Evolutionary conservation across 2,797 vertebrate genomes (phyloP).

Genomic region (Meriones psammophilus): DNA sequence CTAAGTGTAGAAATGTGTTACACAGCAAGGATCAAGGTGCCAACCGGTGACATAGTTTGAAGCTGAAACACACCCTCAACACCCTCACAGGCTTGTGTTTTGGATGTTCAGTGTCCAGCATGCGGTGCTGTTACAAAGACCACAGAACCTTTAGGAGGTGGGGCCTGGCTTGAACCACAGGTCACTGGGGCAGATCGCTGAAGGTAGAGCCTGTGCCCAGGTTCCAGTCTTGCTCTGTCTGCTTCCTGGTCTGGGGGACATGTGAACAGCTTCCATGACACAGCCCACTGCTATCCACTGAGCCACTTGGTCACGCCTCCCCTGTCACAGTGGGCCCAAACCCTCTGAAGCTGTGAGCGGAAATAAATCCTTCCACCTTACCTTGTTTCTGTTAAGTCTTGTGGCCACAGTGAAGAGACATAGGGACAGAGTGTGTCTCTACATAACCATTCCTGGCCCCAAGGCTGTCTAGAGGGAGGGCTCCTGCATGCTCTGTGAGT

Average conservation of each 20-base stretch:
- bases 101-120: background rate
- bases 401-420: background rate
- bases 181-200: background rate
- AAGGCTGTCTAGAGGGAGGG: background rate
- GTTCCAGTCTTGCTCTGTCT: background rate
- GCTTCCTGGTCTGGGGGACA: background rate
- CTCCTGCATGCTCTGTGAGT: background rate
- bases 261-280: background rate
- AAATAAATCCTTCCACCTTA: background rate
- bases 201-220: background rate
- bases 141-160: background rate
- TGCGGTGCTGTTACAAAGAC: background rate
- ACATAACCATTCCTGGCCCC: background rate
- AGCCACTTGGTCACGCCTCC: background rate
- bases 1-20: background rate
- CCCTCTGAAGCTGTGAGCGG: background rate
- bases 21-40: background rate
- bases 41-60: background rate
- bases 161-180: background rate
- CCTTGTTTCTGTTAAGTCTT: background rate
- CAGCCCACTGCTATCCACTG: too few species aligned
- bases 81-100: background rate
- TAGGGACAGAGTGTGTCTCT: background rate
- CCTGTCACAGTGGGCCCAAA: background rate
- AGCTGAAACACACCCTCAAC: background rate